phyloP scores from a whole-genome alignment of 2,888 invertebrate species.

The Dynastes hyllus region DNA sequence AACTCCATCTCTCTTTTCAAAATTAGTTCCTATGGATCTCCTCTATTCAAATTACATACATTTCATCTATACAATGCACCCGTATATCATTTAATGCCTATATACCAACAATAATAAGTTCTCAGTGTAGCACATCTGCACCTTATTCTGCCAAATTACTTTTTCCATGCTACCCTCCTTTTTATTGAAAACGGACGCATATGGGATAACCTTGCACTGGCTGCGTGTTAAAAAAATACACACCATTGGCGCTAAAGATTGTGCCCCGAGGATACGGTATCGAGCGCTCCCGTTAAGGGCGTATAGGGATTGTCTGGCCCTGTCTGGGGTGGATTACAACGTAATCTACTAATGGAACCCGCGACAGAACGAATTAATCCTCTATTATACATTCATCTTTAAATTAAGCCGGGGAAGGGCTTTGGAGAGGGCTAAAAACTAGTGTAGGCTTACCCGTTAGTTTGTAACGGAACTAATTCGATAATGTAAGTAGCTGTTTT shows the following conservation, averaged over 20 bases:
- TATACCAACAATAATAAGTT: slow-evolving; percentile 18
- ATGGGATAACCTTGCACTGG: slow-evolving; percentile 12
- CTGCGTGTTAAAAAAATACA: slow-evolving; percentile 16
- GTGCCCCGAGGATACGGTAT: slow-evolving; percentile 1
- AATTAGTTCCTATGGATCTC: not conserved
- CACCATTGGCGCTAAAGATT: slow-evolving; percentile 36
- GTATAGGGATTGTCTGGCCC: not conserved
- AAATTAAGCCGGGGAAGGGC: slow-evolving; percentile 34
- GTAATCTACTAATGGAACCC: slow-evolving; percentile 48
- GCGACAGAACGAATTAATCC: slow-evolving; percentile 44
- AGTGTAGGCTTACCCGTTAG: not conserved
- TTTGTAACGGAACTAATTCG: slow-evolving; percentile 34
- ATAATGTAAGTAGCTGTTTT: slow-evolving; percentile 22
- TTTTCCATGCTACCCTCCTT: slow-evolving; percentile 10
- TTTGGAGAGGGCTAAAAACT: slow-evolving; percentile 20
- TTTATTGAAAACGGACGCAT: slow-evolving; percentile 28
- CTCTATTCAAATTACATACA: not conserved
- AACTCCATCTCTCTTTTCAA: too few relatives aligned
- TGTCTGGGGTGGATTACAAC: slow-evolving; percentile 39
- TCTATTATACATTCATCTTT: slow-evolving; percentile 47
- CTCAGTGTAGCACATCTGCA: slow-evolving; percentile 31
- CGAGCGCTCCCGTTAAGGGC: not conserved
- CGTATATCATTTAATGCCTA: slow-evolving; percentile 3
- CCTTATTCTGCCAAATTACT: slow-evolving; percentile 25
- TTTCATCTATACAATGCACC: not conserved